These are phyloP conservation scores for Myzus persicae DNA, from an alignment of 1,140 invertebrate species.

Conservation along the genomic window DNA sequence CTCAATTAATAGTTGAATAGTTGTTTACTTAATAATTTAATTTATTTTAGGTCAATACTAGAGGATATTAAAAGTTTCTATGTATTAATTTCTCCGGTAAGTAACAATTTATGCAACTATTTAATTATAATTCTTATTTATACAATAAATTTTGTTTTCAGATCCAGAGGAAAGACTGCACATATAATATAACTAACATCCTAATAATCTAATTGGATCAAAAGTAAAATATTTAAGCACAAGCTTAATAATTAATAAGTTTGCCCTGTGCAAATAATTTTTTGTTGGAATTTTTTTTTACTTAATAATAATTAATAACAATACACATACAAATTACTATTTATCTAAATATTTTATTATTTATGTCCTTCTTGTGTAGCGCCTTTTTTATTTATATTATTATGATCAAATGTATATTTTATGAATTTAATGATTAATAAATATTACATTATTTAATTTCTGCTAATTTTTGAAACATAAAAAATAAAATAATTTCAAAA, in stretches of 20 bases:
- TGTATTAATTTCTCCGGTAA: not conserved
- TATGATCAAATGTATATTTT: slow-evolving; percentile 17
- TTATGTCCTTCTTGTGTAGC: not conserved
- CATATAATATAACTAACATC: slow-evolving; percentile 48
- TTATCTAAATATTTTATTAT: slow-evolving; percentile 12
- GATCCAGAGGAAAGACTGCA: slow-evolving; percentile 54
- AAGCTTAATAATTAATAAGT: not conserved
- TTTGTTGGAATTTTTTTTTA: slow-evolving; percentile 54
- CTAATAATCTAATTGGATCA: slow-evolving; percentile 32
- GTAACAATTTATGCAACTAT: not conserved
- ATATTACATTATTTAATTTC: not conserved
- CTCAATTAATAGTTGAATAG: not conserved
- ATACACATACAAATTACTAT: not conserved
- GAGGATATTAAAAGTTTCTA: slow-evolving; percentile 35
- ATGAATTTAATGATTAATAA: not conserved
- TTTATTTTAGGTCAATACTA: slow-evolving; percentile 56
- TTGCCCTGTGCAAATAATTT: not conserved
- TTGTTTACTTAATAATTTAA: slow-evolving; percentile 8
- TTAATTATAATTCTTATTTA: not conserved
- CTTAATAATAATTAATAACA: slow-evolving; percentile 38
- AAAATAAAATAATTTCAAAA: too few species aligned
- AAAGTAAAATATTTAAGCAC: not conserved
- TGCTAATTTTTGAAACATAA: not conserved
- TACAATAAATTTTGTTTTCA: not conserved
- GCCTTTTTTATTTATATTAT: not conserved